Evolutionary conservation across 2,797 vertebrate genomes (phyloP), one percentile per base, ranked within the genome.

Genomic region (Gobionotothen gibberifrons): DNA sequence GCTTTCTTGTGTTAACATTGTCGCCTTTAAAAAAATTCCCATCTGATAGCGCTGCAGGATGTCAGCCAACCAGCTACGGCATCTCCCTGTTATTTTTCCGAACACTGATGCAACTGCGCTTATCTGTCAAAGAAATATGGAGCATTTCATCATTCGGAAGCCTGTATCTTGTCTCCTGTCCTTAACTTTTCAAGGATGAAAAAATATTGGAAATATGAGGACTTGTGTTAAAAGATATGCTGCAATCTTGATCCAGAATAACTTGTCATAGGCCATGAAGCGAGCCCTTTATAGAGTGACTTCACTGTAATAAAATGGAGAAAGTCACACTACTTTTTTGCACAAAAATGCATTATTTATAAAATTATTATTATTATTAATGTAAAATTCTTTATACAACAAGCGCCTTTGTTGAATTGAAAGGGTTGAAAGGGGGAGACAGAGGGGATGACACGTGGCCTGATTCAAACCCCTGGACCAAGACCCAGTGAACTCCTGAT

Each of bases 31-130:
- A 43, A 42, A 42, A 60, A 51, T 10, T 15, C 19, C 16, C 36
- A 58, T 26, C 69, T 59, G 29, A 57, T 48, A 68, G 19, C 64
- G 64, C 56, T 32, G 54, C 11, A 65, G 73, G 64, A 77, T 14
- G 60, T 78, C 60, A 64, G 64, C 76, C 67, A 84, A 32, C 16
- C n/a, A 46, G 26, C 54, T 59, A 21, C 59, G 60, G 56, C 55
- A 65, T 59, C 42, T 59, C 63, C 47, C 26, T 17, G 46, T 21
- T 7, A 59, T 26, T 5, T 3, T 56, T 79, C 4, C 19, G 49
- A 17, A 57, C 46, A 57, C 13, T 48, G 77, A 71, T 62, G 55
- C 40, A 65, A 65, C 55, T 39, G n/a, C 2, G 0, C 53, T 65
- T 56, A 76, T 61, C 43, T 55, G 11, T 19, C 48, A 1, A 39